A percentile compares a stretch with the other conserved stretches of the same genome.
Conservation (phyloP, 2,113 vertebrate genomes). For the Natator depressus region DNA sequence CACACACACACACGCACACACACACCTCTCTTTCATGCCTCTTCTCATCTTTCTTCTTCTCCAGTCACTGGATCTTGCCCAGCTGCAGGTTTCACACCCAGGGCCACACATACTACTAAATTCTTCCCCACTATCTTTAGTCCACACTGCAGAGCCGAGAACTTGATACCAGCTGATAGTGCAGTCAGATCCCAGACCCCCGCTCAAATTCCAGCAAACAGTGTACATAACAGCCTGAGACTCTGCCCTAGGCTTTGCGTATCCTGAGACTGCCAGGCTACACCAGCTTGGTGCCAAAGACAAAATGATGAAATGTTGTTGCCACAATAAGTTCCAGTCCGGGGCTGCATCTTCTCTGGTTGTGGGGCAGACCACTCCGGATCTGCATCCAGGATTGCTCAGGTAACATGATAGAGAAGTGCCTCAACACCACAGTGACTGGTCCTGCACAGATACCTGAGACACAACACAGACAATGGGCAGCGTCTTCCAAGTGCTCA, state of each 20-base stretch:
- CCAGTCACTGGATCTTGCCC: neutral
- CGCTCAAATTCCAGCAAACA: conserved; percentile 29
- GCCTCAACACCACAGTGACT: neutral
- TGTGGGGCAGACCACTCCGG: rapidly evolving
- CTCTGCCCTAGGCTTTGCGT: neutral
- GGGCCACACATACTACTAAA: neutral
- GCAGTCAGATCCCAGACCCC: neutral
- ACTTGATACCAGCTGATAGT: neutral
- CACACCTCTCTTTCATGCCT: neutral
- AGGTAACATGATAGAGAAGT: rapidly evolving
- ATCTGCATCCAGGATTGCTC: neutral
- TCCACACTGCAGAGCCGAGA: neutral
- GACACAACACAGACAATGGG: neutral
- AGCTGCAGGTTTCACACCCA: neutral
- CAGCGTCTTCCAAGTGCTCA: neutral
- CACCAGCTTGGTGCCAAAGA: conserved; percentile 49
- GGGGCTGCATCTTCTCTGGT: neutral
- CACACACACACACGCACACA: neutral
- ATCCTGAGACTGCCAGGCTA: neutral
- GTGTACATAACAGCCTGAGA: neutral
- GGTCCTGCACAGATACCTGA: neutral
- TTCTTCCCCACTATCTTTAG: neutral
- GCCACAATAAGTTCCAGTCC: neutral
- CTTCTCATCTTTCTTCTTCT: neutral
- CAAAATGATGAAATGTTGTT: neutral